phyloP scores from a whole-genome alignment of 1,140 invertebrate genomes.

The Condylostylus longicornis region DNA sequence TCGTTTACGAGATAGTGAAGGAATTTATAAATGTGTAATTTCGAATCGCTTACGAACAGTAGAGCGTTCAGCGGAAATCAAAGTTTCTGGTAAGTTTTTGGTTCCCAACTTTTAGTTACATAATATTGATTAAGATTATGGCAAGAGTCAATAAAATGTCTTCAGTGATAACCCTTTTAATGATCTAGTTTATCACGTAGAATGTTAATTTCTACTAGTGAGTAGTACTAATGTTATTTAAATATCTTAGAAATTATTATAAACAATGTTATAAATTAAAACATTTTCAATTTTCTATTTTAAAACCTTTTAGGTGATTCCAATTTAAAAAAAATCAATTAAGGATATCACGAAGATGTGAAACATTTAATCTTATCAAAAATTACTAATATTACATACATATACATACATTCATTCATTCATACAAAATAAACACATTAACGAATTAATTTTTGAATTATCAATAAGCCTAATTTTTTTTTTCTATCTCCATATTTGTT shows the following conservation, averaged over 20 bases:
- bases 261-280: too few relatives aligned
- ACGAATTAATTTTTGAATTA: background rate
- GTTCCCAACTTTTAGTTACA: too few relatives aligned
- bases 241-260: too few relatives aligned
- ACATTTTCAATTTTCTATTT: too few relatives aligned
- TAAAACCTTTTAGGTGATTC: too few relatives aligned
- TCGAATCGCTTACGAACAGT: conserved; percentile 27
- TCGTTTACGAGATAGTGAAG: conserved; percentile 29
- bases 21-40: conserved; percentile 29
- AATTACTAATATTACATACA: background rate
- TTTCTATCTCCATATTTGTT: background rate
- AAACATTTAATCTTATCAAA: background rate
- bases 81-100: conserved; percentile 25
- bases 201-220: too few relatives aligned
- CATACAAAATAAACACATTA: background rate
- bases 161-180: too few relatives aligned
- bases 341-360: too few relatives aligned
- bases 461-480: background rate
- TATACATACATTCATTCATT: background rate
- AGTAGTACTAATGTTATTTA: too few relatives aligned
- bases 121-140: background rate
- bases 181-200: too few relatives aligned
- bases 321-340: too few relatives aligned
- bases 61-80: conserved; percentile 18
- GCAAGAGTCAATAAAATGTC: background rate